Evolutionary conservation across 2,113 vertebrate species (phyloP).

Genomic region (Mobula hypostoma): DNA sequence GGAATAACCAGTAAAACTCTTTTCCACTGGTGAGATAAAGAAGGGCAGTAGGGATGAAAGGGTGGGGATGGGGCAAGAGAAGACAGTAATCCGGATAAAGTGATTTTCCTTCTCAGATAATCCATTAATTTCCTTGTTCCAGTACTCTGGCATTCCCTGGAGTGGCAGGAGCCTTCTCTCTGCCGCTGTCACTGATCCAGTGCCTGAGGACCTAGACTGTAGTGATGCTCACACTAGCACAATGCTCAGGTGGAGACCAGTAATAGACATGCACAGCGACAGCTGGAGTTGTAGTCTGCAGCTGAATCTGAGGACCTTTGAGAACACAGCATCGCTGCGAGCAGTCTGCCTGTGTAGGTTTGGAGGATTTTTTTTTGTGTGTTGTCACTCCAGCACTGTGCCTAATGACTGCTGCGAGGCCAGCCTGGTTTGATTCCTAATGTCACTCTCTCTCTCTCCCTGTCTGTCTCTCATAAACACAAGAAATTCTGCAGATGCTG

Average conservation of each 20-base stretch:
- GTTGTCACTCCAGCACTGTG: not conserved
- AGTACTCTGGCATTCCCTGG: conserved; percentile 45
- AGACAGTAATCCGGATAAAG: conserved; percentile 45
- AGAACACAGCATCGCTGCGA: conserved; percentile 60
- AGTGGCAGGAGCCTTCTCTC: conserved; percentile 42
- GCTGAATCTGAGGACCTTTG: conserved; percentile 43
- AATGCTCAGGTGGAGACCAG: conserved; percentile 47
- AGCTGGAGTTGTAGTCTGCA: conserved; percentile 46
- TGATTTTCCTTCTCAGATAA: conserved; percentile 48
- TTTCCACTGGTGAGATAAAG: conserved; percentile 49
- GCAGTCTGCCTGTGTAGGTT: conserved; percentile 60
- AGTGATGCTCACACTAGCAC: conserved; percentile 53
- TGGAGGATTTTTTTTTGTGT: conserved; percentile 38
- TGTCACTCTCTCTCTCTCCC: not conserved
- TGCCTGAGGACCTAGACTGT: conserved; percentile 43
- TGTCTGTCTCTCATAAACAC: too few relatives aligned
- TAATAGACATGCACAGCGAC: conserved; percentile 60
- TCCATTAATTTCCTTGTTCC: conserved; percentile 51
- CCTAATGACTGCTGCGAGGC: conserved; percentile 28
- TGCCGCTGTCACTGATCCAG: conserved; percentile 48
- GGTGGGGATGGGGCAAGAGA: conserved; percentile 42
- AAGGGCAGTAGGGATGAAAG: not conserved
- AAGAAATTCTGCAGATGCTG: too few relatives aligned
- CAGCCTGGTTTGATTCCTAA: not conserved
- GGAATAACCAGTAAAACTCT: conserved; percentile 48